Percentiles rank a stretch among this genome's conserved stretches.
These are phyloP conservation scores for Helicorthomorpha holstii DNA, from an alignment of 1,140 invertebrate genomes.

Conservation along the genomic window DNA sequence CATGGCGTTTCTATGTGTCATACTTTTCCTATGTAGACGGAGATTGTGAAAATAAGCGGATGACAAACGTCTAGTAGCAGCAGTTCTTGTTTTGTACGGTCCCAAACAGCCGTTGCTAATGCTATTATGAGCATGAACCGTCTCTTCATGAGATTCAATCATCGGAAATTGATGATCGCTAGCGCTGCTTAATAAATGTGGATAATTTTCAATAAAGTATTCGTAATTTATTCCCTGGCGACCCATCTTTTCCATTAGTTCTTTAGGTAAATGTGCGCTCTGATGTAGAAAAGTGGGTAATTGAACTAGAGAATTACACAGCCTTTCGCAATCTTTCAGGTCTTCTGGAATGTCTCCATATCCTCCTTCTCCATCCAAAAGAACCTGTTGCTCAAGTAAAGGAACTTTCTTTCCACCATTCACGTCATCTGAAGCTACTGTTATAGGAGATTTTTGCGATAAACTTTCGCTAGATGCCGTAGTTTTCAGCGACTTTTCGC, in stretches of 20 bases:
- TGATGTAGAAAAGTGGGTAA: slow-evolving; percentile 63
- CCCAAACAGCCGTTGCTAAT: neutral
- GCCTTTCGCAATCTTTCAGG: slow-evolving; percentile 22
- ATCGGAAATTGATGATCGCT: neutral
- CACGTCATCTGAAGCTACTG: no score
- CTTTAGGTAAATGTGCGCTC: slow-evolving; percentile 46
- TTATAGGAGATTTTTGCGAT: slow-evolving; percentile 1
- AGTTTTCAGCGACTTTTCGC: slow-evolving; percentile 9
- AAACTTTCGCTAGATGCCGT: slow-evolving; percentile 3
- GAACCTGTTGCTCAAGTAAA: neutral
- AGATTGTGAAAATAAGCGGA: slow-evolving; percentile 14
- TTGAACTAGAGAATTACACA: slow-evolving; percentile 58
- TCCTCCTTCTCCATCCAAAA: neutral
- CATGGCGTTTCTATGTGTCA: slow-evolving; percentile 66
- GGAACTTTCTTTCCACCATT: no score
- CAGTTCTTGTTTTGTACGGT: neutral
- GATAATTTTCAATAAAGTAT: slow-evolving; percentile 6
- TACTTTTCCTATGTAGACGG: slow-evolving; percentile 16
- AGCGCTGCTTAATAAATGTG: neutral
- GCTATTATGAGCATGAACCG: neutral
- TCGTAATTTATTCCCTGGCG: slow-evolving; percentile 27
- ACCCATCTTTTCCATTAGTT: slow-evolving; percentile 51
- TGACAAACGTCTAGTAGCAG: neutral
- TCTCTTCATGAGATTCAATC: neutral
- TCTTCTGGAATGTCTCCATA: slow-evolving; percentile 1